Conservation (phyloP, 2,113 vertebrate genomes). For the Isichthys henryi region DNA sequence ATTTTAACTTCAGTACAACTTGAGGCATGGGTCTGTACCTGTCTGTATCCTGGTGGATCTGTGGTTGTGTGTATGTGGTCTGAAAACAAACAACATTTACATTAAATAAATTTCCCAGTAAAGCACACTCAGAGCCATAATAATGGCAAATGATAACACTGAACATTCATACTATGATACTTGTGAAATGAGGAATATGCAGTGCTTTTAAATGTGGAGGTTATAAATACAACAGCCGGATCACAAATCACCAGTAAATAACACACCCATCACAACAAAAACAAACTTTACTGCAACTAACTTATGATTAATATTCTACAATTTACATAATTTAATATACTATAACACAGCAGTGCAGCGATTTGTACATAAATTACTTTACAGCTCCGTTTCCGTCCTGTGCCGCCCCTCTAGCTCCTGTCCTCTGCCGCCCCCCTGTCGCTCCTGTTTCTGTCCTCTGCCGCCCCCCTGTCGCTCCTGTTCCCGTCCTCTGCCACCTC, state of each 20-base stretch:
- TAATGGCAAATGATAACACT: not conserved
- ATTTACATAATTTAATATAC: not conserved
- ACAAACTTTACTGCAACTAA: not conserved
- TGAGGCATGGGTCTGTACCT: not conserved
- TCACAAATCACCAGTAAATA: not conserved
- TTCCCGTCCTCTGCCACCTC: too few species aligned
- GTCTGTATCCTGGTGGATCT: not conserved
- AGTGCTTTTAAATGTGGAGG: not conserved
- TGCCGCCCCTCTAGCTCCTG: too few species aligned
- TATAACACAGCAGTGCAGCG: not conserved
- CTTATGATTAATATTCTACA: not conserved
- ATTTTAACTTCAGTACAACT: not conserved
- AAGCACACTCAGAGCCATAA: not conserved
- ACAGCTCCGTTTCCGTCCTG: not conserved
- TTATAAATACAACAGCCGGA: not conserved
- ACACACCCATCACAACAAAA: not conserved
- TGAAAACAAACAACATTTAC: not conserved
- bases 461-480: too few species aligned
- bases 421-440: too few species aligned
- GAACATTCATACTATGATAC: not conserved
- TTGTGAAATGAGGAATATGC: not conserved
- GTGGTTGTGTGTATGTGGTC: not conserved
- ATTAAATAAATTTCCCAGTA: not conserved
- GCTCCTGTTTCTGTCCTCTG: too few species aligned
- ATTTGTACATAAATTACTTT: not conserved